Conservation (phyloP, 2,888 invertebrate species). For the Frankliniella intonsa region DNA sequence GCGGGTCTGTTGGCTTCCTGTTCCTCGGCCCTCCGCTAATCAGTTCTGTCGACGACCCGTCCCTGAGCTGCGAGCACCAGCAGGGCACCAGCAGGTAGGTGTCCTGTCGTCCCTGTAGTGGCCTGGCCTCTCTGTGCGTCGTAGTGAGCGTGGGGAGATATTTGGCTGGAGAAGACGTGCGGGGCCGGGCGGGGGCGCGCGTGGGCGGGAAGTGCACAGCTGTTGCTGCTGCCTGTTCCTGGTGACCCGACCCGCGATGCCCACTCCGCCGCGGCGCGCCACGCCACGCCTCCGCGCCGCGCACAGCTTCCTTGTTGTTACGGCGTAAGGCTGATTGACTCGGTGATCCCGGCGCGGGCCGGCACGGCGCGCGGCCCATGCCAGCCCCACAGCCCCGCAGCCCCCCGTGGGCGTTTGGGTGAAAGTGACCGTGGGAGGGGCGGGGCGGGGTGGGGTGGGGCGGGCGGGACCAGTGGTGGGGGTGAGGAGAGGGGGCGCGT, state of each 20-base stretch:
- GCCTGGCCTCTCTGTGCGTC: too few species aligned
- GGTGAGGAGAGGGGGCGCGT: background rate
- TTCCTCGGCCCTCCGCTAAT: background rate
- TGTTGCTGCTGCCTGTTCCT: too few species aligned
- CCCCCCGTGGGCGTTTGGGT: constrained; percentile 3
- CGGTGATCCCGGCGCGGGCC: background rate
- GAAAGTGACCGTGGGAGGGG: constrained; percentile 11
- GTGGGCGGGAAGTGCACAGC: too few species aligned
- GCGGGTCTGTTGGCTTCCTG: background rate
- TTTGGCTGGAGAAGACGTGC: too few species aligned
- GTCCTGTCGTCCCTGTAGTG: too few species aligned
- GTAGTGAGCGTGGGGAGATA: too few species aligned
- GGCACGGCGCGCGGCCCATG: constrained; percentile 6
- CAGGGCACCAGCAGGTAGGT: too few species aligned
- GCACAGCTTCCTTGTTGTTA: constrained; percentile 22
- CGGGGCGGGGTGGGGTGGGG: constrained; percentile 12
- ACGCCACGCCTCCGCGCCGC: background rate
- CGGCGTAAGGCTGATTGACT: background rate
- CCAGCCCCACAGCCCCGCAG: background rate
- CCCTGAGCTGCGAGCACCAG: too few species aligned
- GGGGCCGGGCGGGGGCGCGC: too few species aligned
- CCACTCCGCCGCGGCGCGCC: background rate
- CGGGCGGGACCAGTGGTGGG: background rate
- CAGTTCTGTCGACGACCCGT: too few species aligned
- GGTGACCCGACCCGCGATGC: too few species aligned